Evolutionary conservation across 2,113 vertebrate species (phyloP), one percentile per base, ranked within the genome.

Genomic region (Spermophilus dauricus): DNA sequence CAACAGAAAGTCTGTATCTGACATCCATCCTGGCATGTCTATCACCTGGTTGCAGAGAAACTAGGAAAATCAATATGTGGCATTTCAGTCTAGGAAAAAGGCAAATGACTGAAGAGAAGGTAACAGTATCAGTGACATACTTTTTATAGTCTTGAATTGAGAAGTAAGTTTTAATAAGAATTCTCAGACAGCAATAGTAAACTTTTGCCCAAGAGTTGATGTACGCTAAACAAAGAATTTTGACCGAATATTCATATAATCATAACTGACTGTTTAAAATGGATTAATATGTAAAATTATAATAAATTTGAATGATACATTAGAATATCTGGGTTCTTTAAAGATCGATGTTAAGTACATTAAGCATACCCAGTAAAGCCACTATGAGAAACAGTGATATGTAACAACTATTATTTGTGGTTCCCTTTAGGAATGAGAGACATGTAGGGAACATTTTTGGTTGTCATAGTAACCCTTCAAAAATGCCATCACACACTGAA

Each of bases 151-250:
- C 51, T 78, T 82, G 17, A 95, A 2, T 83, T 16, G 82, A 91
- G 56, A 93, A 89, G 11, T 86, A 92, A 61, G 14, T 58, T 42
- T 85, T 89, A 89, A 89, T 94, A 85, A 92, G 78, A 93, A 63
- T 91, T 93, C 93, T 73, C 48, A 82, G n/a, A 30, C 39, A 89
- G 51, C 61, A 56, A 30, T 81, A 61, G 67, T 39, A 83, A 12
- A 65, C 22, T 76, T 87, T 86, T 78, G 4, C 30, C 51, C 17
- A 86, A 39, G 28, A 83, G 26, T 85, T 73, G 37, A 53, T 86
- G 8, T 51, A 92, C 87, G 18, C 48, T 85, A 3, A 78, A 58
- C 16, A 2, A 83, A 76, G 17, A 39, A 80, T 88, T 95, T 96
- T 90, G 42, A 42, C 32, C 3, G 69, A 45, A 87, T 22, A 72